phyloP scores from a whole-genome alignment of 2,888 invertebrate genomes.

The Odontothrips loti region DNA sequence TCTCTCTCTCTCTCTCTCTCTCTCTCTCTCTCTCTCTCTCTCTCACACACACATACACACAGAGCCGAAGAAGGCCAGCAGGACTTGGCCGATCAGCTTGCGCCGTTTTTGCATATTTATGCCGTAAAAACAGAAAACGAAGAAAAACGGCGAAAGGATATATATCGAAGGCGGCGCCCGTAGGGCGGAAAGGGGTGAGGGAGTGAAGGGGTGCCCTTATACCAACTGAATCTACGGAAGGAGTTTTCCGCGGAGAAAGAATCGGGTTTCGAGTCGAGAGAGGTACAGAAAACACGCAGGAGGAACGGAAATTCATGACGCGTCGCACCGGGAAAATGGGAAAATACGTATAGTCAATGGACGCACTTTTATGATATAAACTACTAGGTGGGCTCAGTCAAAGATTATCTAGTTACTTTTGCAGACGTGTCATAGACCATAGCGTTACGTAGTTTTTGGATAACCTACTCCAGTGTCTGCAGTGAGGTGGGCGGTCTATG shows the following conservation, averaged over 20 bases:
- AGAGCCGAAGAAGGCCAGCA: background rate
- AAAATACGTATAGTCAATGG: too few relatives aligned
- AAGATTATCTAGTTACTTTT: too few relatives aligned
- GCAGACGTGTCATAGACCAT: too few relatives aligned
- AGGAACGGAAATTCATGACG: too few relatives aligned
- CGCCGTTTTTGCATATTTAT: conserved; percentile 19
- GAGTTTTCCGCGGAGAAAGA: background rate
- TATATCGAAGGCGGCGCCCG: background rate
- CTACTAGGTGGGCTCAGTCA: too few relatives aligned
- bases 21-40: background rate
- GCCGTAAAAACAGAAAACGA: conserved; percentile 16
- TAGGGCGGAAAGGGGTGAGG: background rate
- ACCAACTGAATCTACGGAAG: background rate
- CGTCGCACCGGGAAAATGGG: too few relatives aligned
- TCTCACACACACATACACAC: background rate
- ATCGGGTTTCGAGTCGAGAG: too few relatives aligned
- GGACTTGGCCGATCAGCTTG: background rate
- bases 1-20: background rate
- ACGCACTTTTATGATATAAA: too few relatives aligned
- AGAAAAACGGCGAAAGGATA: background rate
- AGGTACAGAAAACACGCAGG: too few relatives aligned
- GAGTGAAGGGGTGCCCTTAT: background rate
- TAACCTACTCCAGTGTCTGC: too few relatives aligned
- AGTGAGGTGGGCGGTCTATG: too few relatives aligned
- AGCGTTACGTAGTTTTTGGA: too few relatives aligned